Percentiles rank a stretch among this genome's conserved stretches.
These are phyloP conservation scores for Umimayanthus chanpuru DNA, from an alignment of 92 coral and sea anemone genomes.

Conservation along the genomic window DNA sequence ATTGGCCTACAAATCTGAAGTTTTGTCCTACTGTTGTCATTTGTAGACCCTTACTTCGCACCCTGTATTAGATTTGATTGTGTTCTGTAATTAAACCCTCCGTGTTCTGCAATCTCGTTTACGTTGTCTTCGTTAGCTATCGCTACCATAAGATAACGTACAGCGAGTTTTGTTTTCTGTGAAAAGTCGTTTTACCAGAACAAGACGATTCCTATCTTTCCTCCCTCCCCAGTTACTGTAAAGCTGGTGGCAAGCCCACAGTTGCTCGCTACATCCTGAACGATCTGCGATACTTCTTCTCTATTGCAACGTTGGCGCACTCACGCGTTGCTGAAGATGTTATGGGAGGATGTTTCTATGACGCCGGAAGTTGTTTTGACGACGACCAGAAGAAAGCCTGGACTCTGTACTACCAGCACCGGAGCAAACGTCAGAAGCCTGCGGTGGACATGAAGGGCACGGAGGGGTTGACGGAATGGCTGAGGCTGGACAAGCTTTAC, in stretches of 20 bases:
- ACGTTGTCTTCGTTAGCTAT: too few species aligned
- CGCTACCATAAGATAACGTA: too few species aligned
- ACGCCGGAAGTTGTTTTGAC: background rate
- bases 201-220: background rate
- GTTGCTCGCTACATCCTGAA: slow-evolving; percentile 2
- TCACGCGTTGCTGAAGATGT: background rate
- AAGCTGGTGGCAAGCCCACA: background rate
- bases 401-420: background rate
- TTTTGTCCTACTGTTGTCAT: too few species aligned
- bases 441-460: background rate
- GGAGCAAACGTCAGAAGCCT: background rate
- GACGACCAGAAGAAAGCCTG: slow-evolving; percentile 13
- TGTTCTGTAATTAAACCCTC: too few species aligned
- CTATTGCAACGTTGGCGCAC: slow-evolving; percentile 1
- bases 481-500: slow-evolving; percentile 5
- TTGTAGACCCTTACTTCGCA: too few species aligned
- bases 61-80: too few species aligned
- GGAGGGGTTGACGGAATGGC: background rate
- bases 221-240: background rate
- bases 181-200: too few species aligned
- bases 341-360: background rate
- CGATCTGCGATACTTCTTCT: background rate
- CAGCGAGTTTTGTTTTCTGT: too few species aligned
- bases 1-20: too few species aligned
- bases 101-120: too few species aligned